Base-by-base conservation (phyloP, 2,888 invertebrate species). In the Suillia variegata region DNA sequence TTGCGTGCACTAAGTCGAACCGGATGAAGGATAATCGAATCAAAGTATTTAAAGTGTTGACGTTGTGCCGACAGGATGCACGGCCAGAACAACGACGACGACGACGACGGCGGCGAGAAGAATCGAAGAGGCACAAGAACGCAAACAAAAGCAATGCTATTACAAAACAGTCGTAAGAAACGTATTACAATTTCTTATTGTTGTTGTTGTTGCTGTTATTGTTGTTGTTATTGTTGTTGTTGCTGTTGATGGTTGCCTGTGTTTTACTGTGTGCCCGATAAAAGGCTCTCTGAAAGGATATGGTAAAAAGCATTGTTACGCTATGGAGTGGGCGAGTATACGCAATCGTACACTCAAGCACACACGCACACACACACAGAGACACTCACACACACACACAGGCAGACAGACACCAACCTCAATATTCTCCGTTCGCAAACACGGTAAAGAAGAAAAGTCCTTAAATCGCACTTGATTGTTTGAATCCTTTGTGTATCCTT, bases 401-500 rank as follows among this genome's bases (percentile, higher is more conserved):
- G n/a, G n/a, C n/a, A n/a, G n/a, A n/a, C n/a, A n/a, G n/a, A n/a
- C n/a, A n/a, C n/a, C n/a, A n/a, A n/a, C n/a, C n/a, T n/a, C n/a
- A n/a, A n/a, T n/a, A n/a, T n/a, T n/a, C n/a, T n/a, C n/a, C n/a
- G n/a, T n/a, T 45, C 45, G 45, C 4, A 13, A 38, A 56, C 50
- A 51, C 4, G 51, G 45, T 12, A 13, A 38, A 56, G 53, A 51
- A 13, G 51, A 10, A 67, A 64, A 66, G 65, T 70, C 66, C 72
- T 73, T 69, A 68, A 69, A 72, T 67, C 71, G 70, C 64, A 73
- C 72, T 72, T 72, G 73, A 72, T 73, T 72, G 71, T 70, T 72
- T 67, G 70, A 72, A 72, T 73, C 73, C 73, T 73, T 73, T 73
- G 72, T 73, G 73, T 73, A 72, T 72, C 72, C 72, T 70, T 71